These are phyloP conservation scores for Gephyroberyx darwinii DNA, from an alignment of 2,797 vertebrate species.

Conservation along the genomic window DNA sequence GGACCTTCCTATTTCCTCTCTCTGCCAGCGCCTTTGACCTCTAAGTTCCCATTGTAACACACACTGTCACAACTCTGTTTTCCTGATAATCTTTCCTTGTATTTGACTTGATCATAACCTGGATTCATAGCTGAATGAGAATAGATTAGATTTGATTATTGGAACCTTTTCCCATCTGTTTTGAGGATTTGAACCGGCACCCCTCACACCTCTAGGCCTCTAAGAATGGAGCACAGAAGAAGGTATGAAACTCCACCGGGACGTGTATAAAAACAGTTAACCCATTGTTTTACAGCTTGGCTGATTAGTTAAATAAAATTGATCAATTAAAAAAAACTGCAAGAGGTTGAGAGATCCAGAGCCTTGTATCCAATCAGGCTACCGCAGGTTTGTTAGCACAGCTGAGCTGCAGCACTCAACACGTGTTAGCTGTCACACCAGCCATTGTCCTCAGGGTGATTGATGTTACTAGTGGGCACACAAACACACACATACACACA, in stretches of 20 bases:
- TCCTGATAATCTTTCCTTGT: neutral
- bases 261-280: too few species aligned
- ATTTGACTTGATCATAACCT: neutral
- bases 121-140: neutral
- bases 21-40: neutral
- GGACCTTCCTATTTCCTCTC: conserved; percentile 5
- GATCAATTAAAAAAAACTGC: too few species aligned
- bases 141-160: too few species aligned
- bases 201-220: too few species aligned
- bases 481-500: conserved; percentile 7
- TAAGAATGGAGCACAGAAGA: too few species aligned
- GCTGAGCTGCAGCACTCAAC: conserved; percentile 52
- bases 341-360: neutral
- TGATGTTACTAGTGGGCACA: conserved; percentile 23
- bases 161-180: too few species aligned
- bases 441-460: conserved; percentile 44
- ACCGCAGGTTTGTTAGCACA: conserved; percentile 46
- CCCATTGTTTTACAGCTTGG: too few species aligned
- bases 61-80: neutral
- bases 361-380: neutral
- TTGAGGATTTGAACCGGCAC: too few species aligned
- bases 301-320: too few species aligned
- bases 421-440: conserved; percentile 38
- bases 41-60: neutral
- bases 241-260: too few species aligned